Percentiles rank a stretch among this genome's conserved stretches.
Evolutionary conservation across 2,797 vertebrate genomes (phyloP).

Genomic region (Manis javanica): DNA sequence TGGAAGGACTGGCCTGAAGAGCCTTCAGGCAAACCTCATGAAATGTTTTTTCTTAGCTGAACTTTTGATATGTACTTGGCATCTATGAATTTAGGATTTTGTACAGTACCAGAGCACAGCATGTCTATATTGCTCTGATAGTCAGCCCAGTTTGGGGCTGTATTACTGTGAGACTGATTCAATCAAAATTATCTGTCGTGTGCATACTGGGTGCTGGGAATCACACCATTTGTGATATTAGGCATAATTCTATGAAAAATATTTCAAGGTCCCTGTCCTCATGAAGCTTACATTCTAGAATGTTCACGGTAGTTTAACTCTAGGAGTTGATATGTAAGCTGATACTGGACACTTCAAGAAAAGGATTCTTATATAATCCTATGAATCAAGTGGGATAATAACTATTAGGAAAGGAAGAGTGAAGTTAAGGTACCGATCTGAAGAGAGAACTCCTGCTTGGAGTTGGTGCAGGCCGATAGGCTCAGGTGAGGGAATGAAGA

Average conservation of each 20-base stretch:
- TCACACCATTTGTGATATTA: background rate
- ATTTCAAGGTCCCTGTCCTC: background rate
- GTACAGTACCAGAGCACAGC: background rate
- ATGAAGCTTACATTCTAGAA: background rate
- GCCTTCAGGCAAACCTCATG: background rate
- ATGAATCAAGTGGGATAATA: background rate
- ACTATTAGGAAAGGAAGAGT: background rate
- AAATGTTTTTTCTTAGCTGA: background rate
- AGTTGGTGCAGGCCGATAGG: background rate
- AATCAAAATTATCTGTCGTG: background rate
- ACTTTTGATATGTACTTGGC: background rate
- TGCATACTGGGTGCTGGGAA: background rate
- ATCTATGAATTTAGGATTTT: background rate
- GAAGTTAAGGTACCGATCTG: background rate
- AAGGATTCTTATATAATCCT: background rate
- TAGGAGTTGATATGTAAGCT: background rate
- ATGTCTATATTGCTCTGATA: background rate
- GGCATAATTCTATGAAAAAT: background rate
- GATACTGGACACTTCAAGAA: background rate
- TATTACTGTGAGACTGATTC: background rate
- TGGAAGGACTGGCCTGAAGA: background rate
- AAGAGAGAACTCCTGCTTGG: background rate
- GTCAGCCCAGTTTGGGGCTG: background rate
- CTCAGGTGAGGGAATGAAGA: background rate
- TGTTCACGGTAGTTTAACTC: background rate